phyloP scores from a whole-genome alignment of 1,140 invertebrate species.

The Tetramorium simillimum region DNA sequence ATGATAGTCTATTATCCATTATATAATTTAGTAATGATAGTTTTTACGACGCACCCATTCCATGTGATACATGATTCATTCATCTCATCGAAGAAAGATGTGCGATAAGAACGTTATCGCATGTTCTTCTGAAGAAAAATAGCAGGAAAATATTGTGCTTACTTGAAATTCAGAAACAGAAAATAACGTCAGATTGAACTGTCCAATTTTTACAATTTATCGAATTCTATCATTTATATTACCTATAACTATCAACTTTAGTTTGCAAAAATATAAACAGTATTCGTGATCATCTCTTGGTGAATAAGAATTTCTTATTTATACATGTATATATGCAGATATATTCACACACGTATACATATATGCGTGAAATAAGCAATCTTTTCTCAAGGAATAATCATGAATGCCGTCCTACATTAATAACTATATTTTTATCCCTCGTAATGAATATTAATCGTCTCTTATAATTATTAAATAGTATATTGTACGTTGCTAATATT shows the following conservation, averaged over 20 bases:
- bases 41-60: conserved; percentile 3
- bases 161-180: neutral
- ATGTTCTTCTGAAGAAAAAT: neutral
- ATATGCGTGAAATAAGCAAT: neutral
- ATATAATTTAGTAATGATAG: conserved; percentile 35
- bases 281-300: neutral
- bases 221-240: neutral
- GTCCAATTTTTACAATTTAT: neutral
- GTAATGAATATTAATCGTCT: neutral
- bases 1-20: neutral
- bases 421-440: neutral
- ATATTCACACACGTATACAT: neutral
- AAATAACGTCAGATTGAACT: neutral
- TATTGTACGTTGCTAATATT: neutral
- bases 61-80: conserved; percentile 10
- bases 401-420: neutral
- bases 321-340: neutral
- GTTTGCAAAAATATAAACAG: neutral
- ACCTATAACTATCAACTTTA: neutral
- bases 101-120: conserved; percentile 6
- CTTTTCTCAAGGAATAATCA: neutral
- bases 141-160: neutral
- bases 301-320: conserved; percentile 9
- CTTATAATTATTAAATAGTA: neutral
- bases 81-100: conserved; percentile 5